Evolutionary conservation across 2,113 vertebrate species (phyloP).

Genomic region (Zosterops pallidus): DNA sequence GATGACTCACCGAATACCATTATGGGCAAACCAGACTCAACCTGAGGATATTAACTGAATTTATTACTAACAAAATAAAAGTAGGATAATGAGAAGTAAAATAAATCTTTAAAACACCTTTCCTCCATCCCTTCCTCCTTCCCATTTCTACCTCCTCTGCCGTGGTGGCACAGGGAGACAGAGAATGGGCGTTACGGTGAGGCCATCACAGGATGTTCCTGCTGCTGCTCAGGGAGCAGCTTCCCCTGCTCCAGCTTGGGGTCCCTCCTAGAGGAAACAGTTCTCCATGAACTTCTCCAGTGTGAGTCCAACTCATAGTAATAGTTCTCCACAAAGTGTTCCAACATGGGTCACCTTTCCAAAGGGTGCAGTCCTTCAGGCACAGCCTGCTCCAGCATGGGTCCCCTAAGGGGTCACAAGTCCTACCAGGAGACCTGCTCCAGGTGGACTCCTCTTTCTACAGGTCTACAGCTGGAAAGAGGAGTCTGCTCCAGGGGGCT

Average conservation of each 20-base stretch:
- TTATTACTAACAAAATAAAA: background rate
- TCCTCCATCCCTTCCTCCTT: background rate
- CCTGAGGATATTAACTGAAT: background rate
- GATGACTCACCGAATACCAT: background rate
- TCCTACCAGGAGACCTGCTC: background rate
- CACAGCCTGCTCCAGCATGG: background rate
- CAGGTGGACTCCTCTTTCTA: background rate
- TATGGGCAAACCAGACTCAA: background rate
- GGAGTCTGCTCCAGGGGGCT: background rate
- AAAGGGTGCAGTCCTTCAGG: background rate
- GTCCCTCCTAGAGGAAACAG: background rate
- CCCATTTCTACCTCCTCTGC: background rate
- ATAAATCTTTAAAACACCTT: background rate
- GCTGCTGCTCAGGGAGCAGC: background rate
- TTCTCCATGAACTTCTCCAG: background rate
- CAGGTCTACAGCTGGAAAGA: background rate
- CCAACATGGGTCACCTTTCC: background rate
- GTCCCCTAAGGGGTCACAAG: background rate
- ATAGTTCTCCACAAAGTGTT: background rate
- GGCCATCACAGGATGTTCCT: background rate
- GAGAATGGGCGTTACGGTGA: background rate
- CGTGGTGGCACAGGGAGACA: background rate
- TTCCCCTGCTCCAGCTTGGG: background rate
- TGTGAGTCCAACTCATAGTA: background rate
- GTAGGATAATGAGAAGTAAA: background rate